These are phyloP conservation scores for Tamias sibiricus DNA, from an alignment of 2,113 vertebrate genomes.

Conservation along the genomic window DNA sequence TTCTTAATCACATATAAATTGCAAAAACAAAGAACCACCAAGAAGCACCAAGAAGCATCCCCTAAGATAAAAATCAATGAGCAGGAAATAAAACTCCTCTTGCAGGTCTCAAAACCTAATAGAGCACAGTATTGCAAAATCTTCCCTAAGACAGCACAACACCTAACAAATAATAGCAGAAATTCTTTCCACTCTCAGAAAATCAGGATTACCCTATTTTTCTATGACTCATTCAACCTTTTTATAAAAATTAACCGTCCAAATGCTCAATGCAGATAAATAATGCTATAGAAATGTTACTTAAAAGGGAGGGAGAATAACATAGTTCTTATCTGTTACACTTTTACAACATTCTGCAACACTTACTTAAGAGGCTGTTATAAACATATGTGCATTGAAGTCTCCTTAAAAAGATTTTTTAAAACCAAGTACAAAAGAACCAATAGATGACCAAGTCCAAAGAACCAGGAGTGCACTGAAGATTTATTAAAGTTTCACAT, in stretches of 20 bases:
- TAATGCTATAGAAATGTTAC: slow-evolving; percentile 36
- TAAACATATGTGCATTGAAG: slow-evolving; percentile 52
- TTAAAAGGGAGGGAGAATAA: slow-evolving; percentile 40
- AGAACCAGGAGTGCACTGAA: slow-evolving; percentile 47
- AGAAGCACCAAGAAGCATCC: slow-evolving; percentile 23
- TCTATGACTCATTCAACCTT: slow-evolving; percentile 34
- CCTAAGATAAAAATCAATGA: slow-evolving; percentile 20
- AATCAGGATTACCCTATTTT: slow-evolving; percentile 46
- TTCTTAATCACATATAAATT: slow-evolving; percentile 41
- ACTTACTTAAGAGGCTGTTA: slow-evolving; percentile 29
- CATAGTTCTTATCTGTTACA: slow-evolving; percentile 15
- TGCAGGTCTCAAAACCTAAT: not conserved
- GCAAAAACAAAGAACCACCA: not conserved
- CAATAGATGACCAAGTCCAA: not conserved
- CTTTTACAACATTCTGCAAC: not conserved
- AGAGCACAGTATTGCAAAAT: not conserved
- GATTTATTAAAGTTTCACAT: slow-evolving; percentile 39
- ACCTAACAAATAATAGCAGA: slow-evolving; percentile 5
- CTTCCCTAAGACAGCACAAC: slow-evolving; percentile 8
- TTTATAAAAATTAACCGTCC: slow-evolving; percentile 28
- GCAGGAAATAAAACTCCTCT: slow-evolving; percentile 44
- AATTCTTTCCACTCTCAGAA: slow-evolving; percentile 5
- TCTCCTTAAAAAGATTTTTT: slow-evolving; percentile 49
- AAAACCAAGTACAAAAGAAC: slow-evolving; percentile 52
- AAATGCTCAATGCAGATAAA: slow-evolving; percentile 50